Base-by-base conservation (phyloP, 53 echinoderm and acorn worm species). In the Crossaster papposus region DNA sequence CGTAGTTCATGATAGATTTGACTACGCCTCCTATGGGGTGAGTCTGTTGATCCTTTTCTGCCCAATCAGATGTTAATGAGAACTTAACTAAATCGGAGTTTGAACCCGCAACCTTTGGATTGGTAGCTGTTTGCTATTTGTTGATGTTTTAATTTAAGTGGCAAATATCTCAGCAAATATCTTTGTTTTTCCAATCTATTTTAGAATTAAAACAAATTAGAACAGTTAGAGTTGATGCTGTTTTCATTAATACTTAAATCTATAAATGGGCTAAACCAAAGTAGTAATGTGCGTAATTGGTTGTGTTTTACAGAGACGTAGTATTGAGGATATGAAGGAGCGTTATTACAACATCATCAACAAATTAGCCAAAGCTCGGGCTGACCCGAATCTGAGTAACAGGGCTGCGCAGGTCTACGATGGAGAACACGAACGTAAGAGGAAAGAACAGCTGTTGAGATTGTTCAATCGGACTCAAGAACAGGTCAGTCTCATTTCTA, bases 301-400 rank as follows among this genome's bases (percentile, higher is more conserved):
- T 44, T 44, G 44, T 44, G 44, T 44, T 44, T 44, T 44, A 9
- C 85, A 97, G 97, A 96, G 91, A 78, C 93, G 97, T 18, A 95
- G 91, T 76, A 91, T 97, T 37, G 97, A 97, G 79, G 97, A 97
- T 71, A 94, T 97, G 93, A 97, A 97, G 78, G 97, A 97, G 33
- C 90, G 97, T 2, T 97, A 97, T 65, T 97, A 97, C 94, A 95
- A 89, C 70, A 96, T 97, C 77, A 89, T 96, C 29, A 97, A 96
- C 93, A 95, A 96, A 79, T 85, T 97, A 64, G 91, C 95, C 53
- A 95, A 96, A 79, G 93, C 94, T 0, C 81, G 97, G 32, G 93
- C 94, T 30, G 97, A 97, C 82, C 97, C 97, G 0, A 94, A 83
- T 89, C 87, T 97, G 13, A 97, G 97, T 35, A 93, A 90, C 85